phyloP scores from a whole-genome alignment of 2,797 vertebrate species.

The Sphenopsis melanotis region DNA sequence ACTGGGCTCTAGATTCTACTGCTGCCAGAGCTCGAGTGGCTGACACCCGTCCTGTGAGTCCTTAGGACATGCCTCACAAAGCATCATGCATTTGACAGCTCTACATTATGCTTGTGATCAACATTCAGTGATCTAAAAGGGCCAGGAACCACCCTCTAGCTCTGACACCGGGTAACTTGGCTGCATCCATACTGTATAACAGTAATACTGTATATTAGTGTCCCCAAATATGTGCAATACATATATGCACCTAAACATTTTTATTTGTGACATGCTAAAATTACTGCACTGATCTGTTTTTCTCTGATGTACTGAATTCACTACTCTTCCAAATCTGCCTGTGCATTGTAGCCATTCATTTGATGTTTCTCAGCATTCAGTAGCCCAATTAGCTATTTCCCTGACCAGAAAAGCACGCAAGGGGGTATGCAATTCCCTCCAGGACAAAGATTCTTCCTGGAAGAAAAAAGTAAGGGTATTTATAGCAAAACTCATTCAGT shows the following conservation, averaged over 20 bases:
- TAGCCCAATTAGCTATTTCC: background rate
- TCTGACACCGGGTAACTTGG: background rate
- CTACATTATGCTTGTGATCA: background rate
- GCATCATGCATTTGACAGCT: background rate
- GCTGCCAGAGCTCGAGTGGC: background rate
- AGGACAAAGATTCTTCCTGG: background rate
- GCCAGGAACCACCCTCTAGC: background rate
- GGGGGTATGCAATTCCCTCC: background rate
- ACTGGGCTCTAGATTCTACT: background rate
- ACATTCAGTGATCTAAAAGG: background rate
- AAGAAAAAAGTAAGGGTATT: background rate
- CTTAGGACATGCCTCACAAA: background rate
- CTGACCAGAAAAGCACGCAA: background rate
- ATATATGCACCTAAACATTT: background rate
- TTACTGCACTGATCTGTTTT: background rate
- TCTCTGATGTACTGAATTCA: background rate
- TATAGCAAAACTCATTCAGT: background rate
- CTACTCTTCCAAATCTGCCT: background rate
- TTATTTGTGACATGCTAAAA: background rate
- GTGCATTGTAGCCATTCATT: background rate
- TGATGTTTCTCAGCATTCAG: background rate
- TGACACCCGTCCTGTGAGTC: background rate
- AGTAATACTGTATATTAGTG: background rate
- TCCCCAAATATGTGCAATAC: background rate
- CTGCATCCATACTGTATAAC: background rate